Conservation (phyloP, 1,140 invertebrate species). For the Dreissena rostriformis region DNA sequence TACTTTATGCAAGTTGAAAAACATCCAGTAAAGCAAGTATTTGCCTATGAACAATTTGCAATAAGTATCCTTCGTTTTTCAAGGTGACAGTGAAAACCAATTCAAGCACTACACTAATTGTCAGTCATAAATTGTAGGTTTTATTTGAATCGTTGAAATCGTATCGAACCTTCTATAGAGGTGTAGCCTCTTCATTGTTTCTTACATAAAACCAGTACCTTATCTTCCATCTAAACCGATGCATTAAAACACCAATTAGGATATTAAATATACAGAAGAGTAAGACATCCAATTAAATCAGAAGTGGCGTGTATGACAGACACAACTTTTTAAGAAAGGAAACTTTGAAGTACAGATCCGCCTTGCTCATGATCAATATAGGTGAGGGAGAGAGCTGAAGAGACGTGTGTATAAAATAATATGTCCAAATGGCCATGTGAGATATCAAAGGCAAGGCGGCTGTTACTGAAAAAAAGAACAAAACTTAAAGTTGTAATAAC, state of each 20-base stretch:
- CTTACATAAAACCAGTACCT: slow-evolving; percentile 45
- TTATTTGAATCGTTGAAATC: slow-evolving; percentile 21
- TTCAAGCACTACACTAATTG: too few species aligned
- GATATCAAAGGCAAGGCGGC: too few species aligned
- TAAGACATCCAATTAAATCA: neutral
- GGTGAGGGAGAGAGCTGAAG: too few species aligned
- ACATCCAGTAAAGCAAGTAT: too few species aligned
- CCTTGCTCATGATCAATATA: neutral
- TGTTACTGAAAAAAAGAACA: too few species aligned
- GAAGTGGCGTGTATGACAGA: neutral
- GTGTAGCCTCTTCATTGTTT: neutral
- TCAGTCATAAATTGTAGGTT: too few species aligned
- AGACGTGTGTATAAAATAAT: neutral
- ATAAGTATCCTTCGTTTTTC: too few species aligned
- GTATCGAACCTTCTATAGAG: neutral
- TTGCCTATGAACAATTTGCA: too few species aligned
- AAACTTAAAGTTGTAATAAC: too few species aligned
- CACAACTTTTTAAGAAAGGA: neutral
- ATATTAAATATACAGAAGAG: slow-evolving; percentile 5
- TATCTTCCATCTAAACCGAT: slow-evolving; percentile 18
- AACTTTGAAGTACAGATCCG: neutral
- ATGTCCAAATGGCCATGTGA: too few species aligned
- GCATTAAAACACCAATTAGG: neutral
- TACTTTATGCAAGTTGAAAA: too few species aligned
- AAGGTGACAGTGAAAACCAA: too few species aligned